Conservation (phyloP, 2,888 invertebrate genomes). For the Oscheius sp. region DNA sequence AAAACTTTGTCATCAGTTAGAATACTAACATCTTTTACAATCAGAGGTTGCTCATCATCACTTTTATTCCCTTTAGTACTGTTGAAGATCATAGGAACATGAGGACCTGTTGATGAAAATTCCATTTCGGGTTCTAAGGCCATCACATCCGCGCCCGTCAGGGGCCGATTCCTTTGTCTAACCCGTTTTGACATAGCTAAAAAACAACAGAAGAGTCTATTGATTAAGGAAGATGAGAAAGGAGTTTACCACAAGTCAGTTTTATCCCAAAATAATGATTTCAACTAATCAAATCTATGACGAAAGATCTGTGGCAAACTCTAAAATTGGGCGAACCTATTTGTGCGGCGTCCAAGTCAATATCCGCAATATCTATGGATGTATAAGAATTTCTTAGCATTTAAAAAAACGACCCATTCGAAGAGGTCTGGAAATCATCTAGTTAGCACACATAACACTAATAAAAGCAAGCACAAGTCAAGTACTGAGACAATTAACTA, state of each 20-base stretch:
- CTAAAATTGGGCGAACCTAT: constrained; percentile 10
- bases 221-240: neutral
- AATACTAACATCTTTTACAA: constrained; percentile 34
- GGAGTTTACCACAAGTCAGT: neutral
- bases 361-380: constrained; percentile 27
- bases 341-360: constrained; percentile 26
- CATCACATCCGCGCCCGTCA: constrained; percentile 65
- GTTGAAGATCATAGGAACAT: constrained; percentile 46
- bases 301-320: too few relatives aligned
- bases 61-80: constrained; percentile 22
- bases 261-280: neutral
- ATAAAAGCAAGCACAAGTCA: too few relatives aligned
- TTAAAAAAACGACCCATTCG: neutral
- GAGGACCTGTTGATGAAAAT: constrained; percentile 50
- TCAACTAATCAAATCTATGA: neutral
- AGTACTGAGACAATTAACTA: too few relatives aligned
- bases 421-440: too few relatives aligned
- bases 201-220: constrained; percentile 10
- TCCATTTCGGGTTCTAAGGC: constrained; percentile 65
- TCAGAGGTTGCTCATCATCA: constrained; percentile 38
- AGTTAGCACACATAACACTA: too few relatives aligned
- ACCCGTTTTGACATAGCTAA: constrained; percentile 50
- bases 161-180: constrained; percentile 49
- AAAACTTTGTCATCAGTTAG: neutral
- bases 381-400: constrained; percentile 11